A percentile compares a stretch with the other conserved stretches of the same genome.
These are phyloP conservation scores for Zaprionus vittiger DNA, from an alignment of 1,140 invertebrate species.

Conservation along the genomic window DNA sequence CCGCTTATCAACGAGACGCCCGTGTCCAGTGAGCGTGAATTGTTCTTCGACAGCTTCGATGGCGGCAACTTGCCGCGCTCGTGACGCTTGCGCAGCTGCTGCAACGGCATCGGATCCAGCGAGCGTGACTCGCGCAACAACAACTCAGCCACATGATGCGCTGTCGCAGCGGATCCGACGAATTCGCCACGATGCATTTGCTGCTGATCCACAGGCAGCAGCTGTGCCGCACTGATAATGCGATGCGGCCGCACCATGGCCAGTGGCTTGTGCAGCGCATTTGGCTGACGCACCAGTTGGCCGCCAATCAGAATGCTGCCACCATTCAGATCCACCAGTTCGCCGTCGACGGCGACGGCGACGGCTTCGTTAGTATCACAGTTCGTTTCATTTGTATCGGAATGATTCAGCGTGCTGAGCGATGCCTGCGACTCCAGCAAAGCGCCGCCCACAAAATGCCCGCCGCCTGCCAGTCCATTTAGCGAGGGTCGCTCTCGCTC, in stretches of 20 bases:
- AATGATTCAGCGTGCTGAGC: constrained; percentile 83
- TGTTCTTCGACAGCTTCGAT: constrained; percentile 81
- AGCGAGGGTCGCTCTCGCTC: constrained; percentile 68
- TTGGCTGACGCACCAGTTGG: constrained; percentile 63
- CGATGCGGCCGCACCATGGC: constrained; percentile 83
- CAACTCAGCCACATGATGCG: constrained; percentile 47
- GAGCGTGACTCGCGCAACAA: constrained; percentile 77
- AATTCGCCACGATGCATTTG: constrained; percentile 1
- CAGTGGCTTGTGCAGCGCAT: constrained; percentile 77
- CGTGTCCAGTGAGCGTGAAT: constrained; percentile 77
- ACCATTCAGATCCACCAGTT: constrained; percentile 34
- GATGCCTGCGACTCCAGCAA: constrained; percentile 70
- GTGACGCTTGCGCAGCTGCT: constrained; percentile 71
- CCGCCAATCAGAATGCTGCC: constrained; percentile 23
- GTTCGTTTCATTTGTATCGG: constrained; percentile 83
- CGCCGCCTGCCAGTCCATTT: constrained; percentile 60
- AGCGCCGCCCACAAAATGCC: constrained; percentile 54
- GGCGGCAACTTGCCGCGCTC: constrained; percentile 74
- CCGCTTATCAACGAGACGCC: constrained; percentile 80
- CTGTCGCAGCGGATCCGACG: constrained; percentile 12
- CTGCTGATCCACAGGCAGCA: constrained; percentile 42
- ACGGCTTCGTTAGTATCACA: constrained; percentile 80
- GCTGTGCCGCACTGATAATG: constrained; percentile 72
- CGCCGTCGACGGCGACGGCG: constrained; percentile 43
- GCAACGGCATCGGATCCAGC: constrained; percentile 78